Conservation (phyloP, 2,888 invertebrate species). For the Eristalis tenax region DNA sequence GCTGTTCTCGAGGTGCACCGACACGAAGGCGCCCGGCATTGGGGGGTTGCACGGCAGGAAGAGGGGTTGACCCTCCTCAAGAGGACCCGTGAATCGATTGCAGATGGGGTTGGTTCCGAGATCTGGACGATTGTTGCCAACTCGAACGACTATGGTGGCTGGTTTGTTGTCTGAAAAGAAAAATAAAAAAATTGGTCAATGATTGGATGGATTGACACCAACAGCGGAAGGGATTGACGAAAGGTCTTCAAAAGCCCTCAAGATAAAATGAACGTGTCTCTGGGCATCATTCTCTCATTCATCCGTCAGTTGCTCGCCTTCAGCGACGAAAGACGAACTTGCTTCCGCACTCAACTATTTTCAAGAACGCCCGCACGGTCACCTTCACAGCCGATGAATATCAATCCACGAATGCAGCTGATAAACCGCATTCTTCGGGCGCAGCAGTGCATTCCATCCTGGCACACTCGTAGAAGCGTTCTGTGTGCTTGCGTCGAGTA, state of each 20-base stretch:
- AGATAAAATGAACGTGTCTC: no score
- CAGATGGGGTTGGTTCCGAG: slow-evolving; percentile 95
- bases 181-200: no score
- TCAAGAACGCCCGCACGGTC: no score
- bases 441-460: neutral
- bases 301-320: no score
- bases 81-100: slow-evolving; percentile 92
- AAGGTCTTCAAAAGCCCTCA: no score
- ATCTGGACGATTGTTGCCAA: slow-evolving; percentile 96
- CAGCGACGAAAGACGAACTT: no score
- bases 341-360: no score
- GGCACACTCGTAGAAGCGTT: neutral
- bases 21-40: slow-evolving; percentile 97
- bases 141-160: slow-evolving; percentile 93
- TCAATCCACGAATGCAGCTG: no score
- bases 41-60: slow-evolving; percentile 97
- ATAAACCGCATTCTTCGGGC: neutral
- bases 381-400: no score
- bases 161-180: slow-evolving; percentile 85
- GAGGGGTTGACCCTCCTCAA: slow-evolving; percentile 94
- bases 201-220: neutral
- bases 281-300: no score
- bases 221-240: neutral
- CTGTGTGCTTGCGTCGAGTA: neutral
- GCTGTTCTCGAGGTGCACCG: slow-evolving; percentile 92